phyloP scores from a whole-genome alignment of 2,888 invertebrate genomes.

The Thera obeliscata region DNA sequence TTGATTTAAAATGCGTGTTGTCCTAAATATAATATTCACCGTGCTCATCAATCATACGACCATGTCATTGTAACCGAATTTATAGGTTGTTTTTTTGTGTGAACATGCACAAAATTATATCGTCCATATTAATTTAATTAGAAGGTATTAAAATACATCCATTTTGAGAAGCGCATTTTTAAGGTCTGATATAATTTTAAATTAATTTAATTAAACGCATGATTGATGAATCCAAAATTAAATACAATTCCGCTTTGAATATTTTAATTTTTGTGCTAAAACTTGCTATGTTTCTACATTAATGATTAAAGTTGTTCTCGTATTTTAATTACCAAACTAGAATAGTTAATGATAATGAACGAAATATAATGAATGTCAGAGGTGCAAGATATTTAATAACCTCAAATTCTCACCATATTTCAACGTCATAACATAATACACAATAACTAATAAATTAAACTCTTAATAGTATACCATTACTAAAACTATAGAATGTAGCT shows the following conservation, averaged over 20 bases:
- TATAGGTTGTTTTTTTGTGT: constrained; percentile 1
- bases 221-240: background rate
- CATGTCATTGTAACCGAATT: constrained; percentile 1
- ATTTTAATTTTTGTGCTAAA: no score
- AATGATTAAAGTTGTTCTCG: no score
- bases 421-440: constrained; percentile 1
- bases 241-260: background rate
- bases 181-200: background rate
- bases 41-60: constrained; percentile 18
- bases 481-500: background rate
- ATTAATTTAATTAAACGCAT: background rate
- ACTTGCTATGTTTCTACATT: no score
- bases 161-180: background rate
- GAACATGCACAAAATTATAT: background rate
- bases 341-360: no score
- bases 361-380: background rate
- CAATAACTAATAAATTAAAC: constrained; percentile 2
- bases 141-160: background rate
- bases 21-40: constrained; percentile 10
- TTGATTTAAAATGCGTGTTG: constrained; percentile 12
- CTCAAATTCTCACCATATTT: constrained; percentile 1
- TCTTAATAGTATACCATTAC: background rate
- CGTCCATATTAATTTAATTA: constrained; percentile 9
- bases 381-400: background rate
- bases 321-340: no score